Percentiles rank a stretch among this genome's conserved stretches.
These are phyloP conservation scores for Gadopsis marmoratus DNA, from an alignment of 2,797 vertebrate species.

Conservation along the genomic window DNA sequence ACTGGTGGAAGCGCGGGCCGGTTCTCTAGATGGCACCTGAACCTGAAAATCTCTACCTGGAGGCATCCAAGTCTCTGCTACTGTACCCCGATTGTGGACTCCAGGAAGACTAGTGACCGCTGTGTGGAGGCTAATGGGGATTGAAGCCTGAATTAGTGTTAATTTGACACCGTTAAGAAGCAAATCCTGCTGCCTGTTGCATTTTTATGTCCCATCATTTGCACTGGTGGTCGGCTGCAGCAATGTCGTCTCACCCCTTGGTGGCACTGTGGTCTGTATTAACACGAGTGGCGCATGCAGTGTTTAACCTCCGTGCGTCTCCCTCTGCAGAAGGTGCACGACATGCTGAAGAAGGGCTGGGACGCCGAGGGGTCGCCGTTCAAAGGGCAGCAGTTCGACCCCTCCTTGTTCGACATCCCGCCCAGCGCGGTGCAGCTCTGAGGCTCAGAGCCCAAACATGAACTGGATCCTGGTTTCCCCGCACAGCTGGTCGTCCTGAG, in stretches of 20 bases:
- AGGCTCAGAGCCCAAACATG: conserved; percentile 48
- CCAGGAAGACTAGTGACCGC: no score
- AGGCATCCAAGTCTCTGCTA: no score
- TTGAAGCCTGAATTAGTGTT: no score
- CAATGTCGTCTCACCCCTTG: neutral
- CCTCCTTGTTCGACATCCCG: conserved; percentile 97
- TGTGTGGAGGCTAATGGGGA: no score
- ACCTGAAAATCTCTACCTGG: no score
- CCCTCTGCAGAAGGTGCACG: conserved; percentile 93
- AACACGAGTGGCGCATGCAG: rapidly evolving
- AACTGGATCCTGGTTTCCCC: conserved; percentile 15
- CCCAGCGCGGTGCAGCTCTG: conserved; percentile 96
- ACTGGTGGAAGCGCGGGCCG: no score
- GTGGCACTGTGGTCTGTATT: conserved; percentile 8
- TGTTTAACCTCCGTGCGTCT: neutral
- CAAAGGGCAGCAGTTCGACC: conserved; percentile 95
- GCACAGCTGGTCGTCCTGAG: neutral
- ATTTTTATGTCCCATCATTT: neutral
- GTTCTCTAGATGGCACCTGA: no score
- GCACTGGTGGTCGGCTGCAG: no score
- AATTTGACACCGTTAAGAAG: no score
- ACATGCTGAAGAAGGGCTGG: conserved; percentile 99
- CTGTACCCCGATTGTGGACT: no score
- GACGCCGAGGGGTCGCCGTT: conserved; percentile 97
- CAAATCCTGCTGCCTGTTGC: no score